phyloP scores from a whole-genome alignment of 2,113 vertebrate genomes.

The Tyto alba region DNA sequence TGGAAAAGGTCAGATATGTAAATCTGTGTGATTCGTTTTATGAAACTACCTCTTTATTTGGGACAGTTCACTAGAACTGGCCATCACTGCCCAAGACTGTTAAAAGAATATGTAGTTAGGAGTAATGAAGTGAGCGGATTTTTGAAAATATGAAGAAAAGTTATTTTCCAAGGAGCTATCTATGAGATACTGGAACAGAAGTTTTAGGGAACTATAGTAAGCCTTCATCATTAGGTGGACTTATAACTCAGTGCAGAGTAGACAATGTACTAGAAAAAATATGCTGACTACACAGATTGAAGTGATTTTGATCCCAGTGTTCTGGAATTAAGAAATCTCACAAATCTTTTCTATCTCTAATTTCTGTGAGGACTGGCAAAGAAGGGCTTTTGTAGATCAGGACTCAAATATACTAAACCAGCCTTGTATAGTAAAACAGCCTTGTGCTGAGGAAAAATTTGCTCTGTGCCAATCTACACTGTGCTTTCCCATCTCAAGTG shows the following conservation, averaged over 20 bases:
- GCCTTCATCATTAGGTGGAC: neutral
- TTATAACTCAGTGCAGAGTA: neutral
- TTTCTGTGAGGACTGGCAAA: neutral
- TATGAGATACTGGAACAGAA: neutral
- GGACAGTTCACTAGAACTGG: neutral
- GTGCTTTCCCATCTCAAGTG: neutral
- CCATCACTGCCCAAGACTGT: neutral
- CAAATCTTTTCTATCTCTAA: neutral
- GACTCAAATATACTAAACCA: neutral
- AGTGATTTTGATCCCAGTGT: neutral
- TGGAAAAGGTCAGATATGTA: neutral
- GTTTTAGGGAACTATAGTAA: neutral
- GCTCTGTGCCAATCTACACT: neutral
- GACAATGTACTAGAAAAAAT: neutral
- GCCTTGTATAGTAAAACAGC: neutral
- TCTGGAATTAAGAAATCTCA: slow-evolving; percentile 1
- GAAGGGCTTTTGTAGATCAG: neutral
- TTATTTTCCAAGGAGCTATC: neutral
- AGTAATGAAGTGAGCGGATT: neutral
- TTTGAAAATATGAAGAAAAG: neutral
- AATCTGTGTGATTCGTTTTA: neutral
- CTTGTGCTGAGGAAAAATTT: neutral
- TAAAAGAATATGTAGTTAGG: neutral
- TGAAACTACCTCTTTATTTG: neutral
- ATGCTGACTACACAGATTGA: neutral